Conservation (phyloP, 2,797 vertebrate species). For the Trachurus trachurus region DNA sequence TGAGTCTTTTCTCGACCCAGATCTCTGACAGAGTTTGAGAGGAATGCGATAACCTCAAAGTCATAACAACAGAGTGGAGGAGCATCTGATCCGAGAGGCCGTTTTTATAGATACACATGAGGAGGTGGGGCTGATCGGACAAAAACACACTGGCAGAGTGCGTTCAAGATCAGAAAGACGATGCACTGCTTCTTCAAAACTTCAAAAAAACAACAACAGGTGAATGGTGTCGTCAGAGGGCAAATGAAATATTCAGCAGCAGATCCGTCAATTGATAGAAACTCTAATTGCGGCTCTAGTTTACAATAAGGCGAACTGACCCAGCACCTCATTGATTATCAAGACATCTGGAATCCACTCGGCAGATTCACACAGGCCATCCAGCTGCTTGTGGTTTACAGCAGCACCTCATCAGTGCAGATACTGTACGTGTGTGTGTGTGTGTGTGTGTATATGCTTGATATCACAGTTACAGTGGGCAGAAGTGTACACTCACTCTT, state of each 20-base stretch:
- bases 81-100: constrained; percentile 62
- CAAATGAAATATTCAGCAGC: not conserved
- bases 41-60: constrained; percentile 76
- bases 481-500: constrained; percentile 35
- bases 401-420: constrained; percentile 8
- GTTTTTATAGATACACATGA: constrained; percentile 43
- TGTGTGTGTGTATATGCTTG: not conserved
- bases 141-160: not conserved
- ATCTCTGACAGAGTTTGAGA: constrained; percentile 62
- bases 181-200: not conserved
- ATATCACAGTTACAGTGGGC: constrained; percentile 38
- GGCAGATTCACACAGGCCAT: constrained; percentile 9
- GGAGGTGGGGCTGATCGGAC: constrained; percentile 32
- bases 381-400: not conserved
- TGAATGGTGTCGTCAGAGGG: too few species aligned
- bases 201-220: too few species aligned
- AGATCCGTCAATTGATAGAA: not conserved
- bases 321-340: not conserved
- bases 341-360: not conserved
- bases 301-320: too few species aligned
- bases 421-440: not conserved
- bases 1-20: constrained; percentile 50
- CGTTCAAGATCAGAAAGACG: not conserved
- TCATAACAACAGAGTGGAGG: constrained; percentile 66
- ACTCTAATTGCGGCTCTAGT: not conserved